Evolutionary conservation across 2,888 invertebrate genomes (phyloP).

Genomic region (Xestia xanthographa): DNA sequence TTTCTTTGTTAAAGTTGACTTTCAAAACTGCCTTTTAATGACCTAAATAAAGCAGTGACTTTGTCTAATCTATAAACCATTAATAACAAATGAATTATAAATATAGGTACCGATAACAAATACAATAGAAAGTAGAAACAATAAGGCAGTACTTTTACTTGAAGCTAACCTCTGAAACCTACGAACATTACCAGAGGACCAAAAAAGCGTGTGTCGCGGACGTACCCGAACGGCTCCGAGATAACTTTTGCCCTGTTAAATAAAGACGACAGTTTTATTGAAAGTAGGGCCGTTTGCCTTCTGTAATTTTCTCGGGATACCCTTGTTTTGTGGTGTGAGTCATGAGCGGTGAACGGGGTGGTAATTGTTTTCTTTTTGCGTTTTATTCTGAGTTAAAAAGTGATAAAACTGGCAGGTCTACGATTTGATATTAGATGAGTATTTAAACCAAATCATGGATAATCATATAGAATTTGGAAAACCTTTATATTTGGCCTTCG

Average conservation of each 20-base stretch:
- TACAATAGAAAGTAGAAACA: neutral
- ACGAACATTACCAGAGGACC: conserved; percentile 51
- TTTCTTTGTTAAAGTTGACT: neutral
- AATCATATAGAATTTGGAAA: too few relatives aligned
- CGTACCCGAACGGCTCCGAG: conserved; percentile 73
- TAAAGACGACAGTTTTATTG: conserved; percentile 90
- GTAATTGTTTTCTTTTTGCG: conserved; percentile 4
- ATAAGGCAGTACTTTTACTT: conserved; percentile 23
- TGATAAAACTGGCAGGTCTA: neutral
- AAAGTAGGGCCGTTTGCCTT: conserved; percentile 89
- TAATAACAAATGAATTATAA: neutral
- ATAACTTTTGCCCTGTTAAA: conserved; percentile 89
- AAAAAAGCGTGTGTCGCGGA: conserved; percentile 68
- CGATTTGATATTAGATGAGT: neutral
- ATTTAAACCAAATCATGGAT: too few relatives aligned
- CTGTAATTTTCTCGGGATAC: conserved; percentile 88
- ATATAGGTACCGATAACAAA: neutral
- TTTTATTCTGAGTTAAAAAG: neutral
- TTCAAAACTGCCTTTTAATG: neutral
- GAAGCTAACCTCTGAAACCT: conserved; percentile 37
- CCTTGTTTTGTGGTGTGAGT: conserved; percentile 75
- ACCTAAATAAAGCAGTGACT: neutral
- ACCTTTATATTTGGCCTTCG: too few relatives aligned
- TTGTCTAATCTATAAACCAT: neutral
- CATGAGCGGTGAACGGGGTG: conserved; percentile 17